These are phyloP conservation scores for Muscicapa adusta DNA, from an alignment of 2,113 vertebrate genomes.

Conservation along the genomic window DNA sequence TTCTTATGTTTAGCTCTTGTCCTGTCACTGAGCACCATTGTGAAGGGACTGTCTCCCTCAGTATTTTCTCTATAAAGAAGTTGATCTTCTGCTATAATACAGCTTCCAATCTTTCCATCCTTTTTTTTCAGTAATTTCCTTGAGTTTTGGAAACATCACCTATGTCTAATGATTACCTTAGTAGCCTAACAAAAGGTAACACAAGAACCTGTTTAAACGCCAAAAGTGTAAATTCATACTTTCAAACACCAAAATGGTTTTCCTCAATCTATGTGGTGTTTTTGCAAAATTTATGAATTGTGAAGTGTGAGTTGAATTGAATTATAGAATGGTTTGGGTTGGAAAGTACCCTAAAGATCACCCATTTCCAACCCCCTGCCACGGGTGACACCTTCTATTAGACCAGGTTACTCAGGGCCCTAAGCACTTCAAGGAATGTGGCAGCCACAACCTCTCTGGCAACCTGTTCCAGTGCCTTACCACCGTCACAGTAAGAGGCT, in stretches of 20 bases:
- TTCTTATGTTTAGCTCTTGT: neutral
- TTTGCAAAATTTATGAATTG: neutral
- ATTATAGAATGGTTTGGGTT: neutral
- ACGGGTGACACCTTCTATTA: neutral
- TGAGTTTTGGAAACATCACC: neutral
- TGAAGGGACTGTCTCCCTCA: neutral
- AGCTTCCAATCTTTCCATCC: neutral
- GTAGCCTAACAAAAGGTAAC: neutral
- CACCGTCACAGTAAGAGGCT: neutral
- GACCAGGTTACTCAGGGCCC: neutral
- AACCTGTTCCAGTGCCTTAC: neutral
- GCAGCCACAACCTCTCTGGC: neutral
- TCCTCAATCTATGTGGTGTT: neutral
- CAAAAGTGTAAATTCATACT: neutral
- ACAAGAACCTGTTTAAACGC: neutral
- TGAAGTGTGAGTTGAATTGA: neutral
- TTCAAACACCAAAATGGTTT: neutral
- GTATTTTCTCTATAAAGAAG: neutral
- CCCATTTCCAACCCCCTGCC: neutral
- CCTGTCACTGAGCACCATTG: neutral
- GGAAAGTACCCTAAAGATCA: neutral
- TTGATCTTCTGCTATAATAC: neutral
- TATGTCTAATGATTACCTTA: neutral
- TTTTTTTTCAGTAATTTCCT: neutral
- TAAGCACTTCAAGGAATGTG: neutral